phyloP scores from a whole-genome alignment of 1,140 invertebrate genomes.

The Samia ricini region DNA sequence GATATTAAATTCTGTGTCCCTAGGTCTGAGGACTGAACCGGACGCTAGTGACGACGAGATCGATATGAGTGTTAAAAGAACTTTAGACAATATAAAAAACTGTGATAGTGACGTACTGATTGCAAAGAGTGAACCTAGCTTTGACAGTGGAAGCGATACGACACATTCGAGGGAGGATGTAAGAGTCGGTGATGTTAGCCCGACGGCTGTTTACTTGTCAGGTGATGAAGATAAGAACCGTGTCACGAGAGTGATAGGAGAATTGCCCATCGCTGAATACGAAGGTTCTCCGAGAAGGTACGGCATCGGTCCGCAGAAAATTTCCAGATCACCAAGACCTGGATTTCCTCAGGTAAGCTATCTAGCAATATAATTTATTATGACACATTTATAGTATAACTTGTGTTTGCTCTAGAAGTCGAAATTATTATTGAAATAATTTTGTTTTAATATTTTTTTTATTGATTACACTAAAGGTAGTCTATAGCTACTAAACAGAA shows the following conservation, averaged over 20 bases:
- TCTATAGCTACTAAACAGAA: too few species aligned
- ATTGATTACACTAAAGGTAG: too few species aligned
- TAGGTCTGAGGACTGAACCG: constrained; percentile 75
- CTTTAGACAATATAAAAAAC: constrained; percentile 74
- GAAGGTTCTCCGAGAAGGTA: constrained; percentile 94
- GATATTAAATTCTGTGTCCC: constrained; percentile 76
- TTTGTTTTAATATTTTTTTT: too few species aligned
- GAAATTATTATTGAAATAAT: too few species aligned
- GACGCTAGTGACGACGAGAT: constrained; percentile 75
- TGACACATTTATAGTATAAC: too few species aligned
- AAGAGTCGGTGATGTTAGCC: constrained; percentile 56
- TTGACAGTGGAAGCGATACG: constrained; percentile 58
- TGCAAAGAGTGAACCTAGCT: constrained; percentile 64
- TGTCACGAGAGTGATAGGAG: constrained; percentile 90
- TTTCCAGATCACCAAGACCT: constrained; percentile 62
- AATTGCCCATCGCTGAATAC: constrained; percentile 93
- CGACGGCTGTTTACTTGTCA: constrained; percentile 57
- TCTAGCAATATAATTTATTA: not conserved
- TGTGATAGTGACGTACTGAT: constrained; percentile 69
- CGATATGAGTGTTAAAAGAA: constrained; percentile 73
- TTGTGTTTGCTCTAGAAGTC: too few species aligned
- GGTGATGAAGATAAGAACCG: constrained; percentile 79
- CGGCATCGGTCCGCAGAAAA: constrained; percentile 78
- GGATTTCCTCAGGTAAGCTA: constrained; percentile 75
- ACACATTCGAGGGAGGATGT: constrained; percentile 51